phyloP scores from a whole-genome alignment of 1,140 invertebrate species.

The Caerostris darwini region DNA sequence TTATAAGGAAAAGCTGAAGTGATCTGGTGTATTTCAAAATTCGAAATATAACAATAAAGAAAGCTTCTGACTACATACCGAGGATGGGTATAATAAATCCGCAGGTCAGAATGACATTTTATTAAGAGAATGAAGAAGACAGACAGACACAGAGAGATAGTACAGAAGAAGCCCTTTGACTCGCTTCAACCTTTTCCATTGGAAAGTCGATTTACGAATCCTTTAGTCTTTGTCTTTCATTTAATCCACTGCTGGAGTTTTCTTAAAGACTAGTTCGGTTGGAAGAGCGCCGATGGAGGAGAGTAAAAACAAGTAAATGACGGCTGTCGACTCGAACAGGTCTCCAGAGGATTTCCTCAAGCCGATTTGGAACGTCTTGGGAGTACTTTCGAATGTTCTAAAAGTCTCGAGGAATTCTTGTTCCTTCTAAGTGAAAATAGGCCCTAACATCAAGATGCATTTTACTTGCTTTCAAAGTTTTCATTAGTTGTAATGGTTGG shows the following conservation, averaged over 20 bases:
- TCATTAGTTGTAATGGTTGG: background rate
- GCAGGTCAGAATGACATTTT: too few species aligned
- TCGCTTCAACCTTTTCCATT: background rate
- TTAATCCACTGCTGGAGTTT: background rate
- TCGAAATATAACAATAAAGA: too few species aligned
- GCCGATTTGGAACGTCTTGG: background rate
- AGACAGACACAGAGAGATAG: too few species aligned
- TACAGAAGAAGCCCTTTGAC: too few species aligned
- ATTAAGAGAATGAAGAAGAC: too few species aligned
- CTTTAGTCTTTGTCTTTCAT: background rate
- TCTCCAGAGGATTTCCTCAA: background rate
- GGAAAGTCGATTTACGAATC: background rate
- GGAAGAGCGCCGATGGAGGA: background rate
- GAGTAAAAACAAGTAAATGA: background rate
- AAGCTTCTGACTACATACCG: too few species aligned
- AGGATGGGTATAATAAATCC: too few species aligned
- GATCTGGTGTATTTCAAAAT: too few species aligned
- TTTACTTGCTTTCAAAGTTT: background rate
- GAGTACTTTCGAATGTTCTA: background rate
- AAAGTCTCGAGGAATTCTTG: background rate
- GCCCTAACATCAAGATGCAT: background rate
- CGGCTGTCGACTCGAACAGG: background rate
- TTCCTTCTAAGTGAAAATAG: background rate
- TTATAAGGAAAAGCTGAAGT: too few species aligned
- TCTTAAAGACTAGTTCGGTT: background rate